These are phyloP conservation scores for Drosophila paranaensis DNA, from an alignment of 2,888 invertebrate genomes.

Conservation along the genomic window DNA sequence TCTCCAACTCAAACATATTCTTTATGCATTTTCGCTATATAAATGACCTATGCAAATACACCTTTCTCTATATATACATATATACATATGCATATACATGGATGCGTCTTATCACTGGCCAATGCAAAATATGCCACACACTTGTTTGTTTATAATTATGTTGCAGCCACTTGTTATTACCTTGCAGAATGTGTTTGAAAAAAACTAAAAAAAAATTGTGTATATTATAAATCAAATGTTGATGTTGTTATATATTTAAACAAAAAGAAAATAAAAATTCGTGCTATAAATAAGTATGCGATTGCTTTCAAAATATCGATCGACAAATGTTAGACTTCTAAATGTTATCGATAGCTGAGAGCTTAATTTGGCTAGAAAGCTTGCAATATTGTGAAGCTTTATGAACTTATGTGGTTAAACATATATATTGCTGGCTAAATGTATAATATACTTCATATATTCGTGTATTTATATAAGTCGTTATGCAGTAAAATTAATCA, in stretches of 20 bases:
- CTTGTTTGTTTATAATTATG: background rate
- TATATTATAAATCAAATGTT: slow-evolving; percentile 16
- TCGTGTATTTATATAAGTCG: background rate
- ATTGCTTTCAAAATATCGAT: slow-evolving; percentile 46
- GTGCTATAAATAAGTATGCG: slow-evolving; percentile 57
- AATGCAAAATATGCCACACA: slow-evolving; percentile 25
- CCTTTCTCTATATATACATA: too few relatives aligned
- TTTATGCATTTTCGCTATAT: background rate
- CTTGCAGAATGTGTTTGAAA: slow-evolving; percentile 25
- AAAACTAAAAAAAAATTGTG: slow-evolving; percentile 16
- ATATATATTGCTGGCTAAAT: background rate
- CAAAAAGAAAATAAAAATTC: slow-evolving; percentile 54
- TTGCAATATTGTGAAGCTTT: background rate
- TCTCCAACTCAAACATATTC: background rate
- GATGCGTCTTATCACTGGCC: slow-evolving; percentile 42
- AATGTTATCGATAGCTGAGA: slow-evolving; percentile 22
- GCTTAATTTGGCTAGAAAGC: background rate
- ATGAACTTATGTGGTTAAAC: background rate
- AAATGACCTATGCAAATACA: background rate
- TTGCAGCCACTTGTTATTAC: slow-evolving; percentile 32
- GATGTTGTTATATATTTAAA: slow-evolving; percentile 55
- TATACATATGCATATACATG: too few relatives aligned
- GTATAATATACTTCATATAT: background rate
- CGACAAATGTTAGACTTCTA: slow-evolving; percentile 6
- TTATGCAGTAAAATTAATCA: background rate